Base-by-base conservation (phyloP, 2,888 invertebrate genomes). In the Scaptomyza tumidula region DNA sequence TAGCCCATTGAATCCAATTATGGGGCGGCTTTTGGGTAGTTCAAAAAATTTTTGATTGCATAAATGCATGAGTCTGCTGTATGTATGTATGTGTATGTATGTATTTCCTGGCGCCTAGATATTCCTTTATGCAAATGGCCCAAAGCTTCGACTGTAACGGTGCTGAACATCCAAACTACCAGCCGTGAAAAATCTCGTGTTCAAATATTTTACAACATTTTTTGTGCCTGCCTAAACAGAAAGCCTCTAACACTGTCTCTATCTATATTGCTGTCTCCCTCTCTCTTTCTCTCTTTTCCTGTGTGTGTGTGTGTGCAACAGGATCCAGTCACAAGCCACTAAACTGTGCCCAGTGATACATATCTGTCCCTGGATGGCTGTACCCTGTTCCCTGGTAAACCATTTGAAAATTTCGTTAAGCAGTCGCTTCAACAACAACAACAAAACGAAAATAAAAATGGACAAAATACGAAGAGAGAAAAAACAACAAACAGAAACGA, bases 341-440 rank as follows among this genome's bases (percentile, higher is more conserved):
- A 86, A 83, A 77, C 71, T 86, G 73, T 29, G 69, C 62, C 43
- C 75, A 48, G 52, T 29, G 61, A 24, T 66, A 29, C 52, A 31
- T 33, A 16, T 19, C 16, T 46, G 43, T 50, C 35, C 52, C 59
- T 53, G 29, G 29, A 41, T n/a, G 37, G 16, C 52, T 60, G 39
- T 65, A 48, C 52, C 52, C 54, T 71, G 67, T 60, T 52, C 55
- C 55, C 88, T 86, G 88, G 63, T 76, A 84, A 84, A 75, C 84
- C 87, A 84, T 88, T 88, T 88, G 87, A 88, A 85, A 85, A 85
- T 88, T 86, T 84, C 85, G 87, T 86, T 87, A 86, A 83, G 84
- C 80, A 58, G 53, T 35, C 59, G 49, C 52, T 55, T 29, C 63
- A 70, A 48, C 49, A 67, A 64, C 46, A 66, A 55, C 69, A 58